Evolutionary conservation across 2,888 invertebrate species (phyloP).

Genomic region (Calameuta idolon): DNA sequence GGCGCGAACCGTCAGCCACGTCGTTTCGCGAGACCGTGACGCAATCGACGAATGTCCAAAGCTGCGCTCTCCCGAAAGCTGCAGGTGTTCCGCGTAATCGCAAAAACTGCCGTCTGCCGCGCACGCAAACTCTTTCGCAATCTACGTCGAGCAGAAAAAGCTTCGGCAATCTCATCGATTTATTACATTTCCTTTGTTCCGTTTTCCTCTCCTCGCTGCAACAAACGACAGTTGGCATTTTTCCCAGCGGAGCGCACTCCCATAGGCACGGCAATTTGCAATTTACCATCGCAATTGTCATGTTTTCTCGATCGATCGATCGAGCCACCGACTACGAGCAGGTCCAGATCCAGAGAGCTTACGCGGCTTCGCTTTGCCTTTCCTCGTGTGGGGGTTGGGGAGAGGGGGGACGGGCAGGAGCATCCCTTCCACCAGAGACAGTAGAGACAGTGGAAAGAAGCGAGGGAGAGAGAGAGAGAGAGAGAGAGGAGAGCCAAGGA

Average conservation of each 20-base stretch:
- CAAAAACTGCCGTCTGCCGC: neutral
- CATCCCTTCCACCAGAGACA: no score
- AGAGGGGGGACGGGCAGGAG: no score
- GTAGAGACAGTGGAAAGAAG: no score
- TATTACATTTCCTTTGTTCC: conserved; percentile 19
- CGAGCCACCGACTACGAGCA: neutral
- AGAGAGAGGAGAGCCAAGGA: neutral
- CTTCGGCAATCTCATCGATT: conserved; percentile 28
- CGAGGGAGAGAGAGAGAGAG: neutral
- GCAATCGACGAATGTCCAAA: no score
- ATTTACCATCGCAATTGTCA: conserved; percentile 19
- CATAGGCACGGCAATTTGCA: conserved; percentile 26
- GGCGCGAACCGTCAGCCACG: no score
- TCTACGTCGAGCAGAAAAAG: conserved; percentile 21
- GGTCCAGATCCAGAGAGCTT: no score
- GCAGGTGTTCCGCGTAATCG: no score
- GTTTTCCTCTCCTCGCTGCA: conserved; percentile 23
- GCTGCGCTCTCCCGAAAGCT: no score
- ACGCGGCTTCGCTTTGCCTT: no score
- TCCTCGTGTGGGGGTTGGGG: no score
- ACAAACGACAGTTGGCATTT: conserved; percentile 27
- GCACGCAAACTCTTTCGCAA: conserved; percentile 23
- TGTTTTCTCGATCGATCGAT: conserved; percentile 12
- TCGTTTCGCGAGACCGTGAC: no score
- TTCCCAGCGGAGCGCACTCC: conserved; percentile 28